Evolutionary conservation across 2,113 vertebrate species (phyloP), one percentile per base, ranked within the genome.

Genomic region (Dasyurus viverrinus): DNA sequence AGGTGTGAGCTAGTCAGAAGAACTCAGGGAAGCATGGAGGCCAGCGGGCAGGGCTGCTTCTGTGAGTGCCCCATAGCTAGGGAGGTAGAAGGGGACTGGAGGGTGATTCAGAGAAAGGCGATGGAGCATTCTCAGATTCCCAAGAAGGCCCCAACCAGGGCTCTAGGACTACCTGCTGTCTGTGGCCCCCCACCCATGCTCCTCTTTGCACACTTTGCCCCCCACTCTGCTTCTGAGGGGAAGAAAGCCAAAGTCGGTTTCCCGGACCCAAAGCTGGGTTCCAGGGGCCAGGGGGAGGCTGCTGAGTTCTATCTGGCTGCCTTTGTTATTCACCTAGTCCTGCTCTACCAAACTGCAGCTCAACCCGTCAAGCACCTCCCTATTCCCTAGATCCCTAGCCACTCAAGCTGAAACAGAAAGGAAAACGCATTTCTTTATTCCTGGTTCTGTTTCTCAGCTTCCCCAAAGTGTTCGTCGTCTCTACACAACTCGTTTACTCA

Each of bases 351-450:
- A 84, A 84, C 68, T 42, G 42, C 68, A 84, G 68, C n/a, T 30
- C 68, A 42, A 16, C 68, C 68, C 5, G 2, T 30, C 47, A 50
- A 47, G 89, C 48, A 48, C 89, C 89, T 90, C 89, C 48, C 89
- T 90, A 26, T 90, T 90, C 89, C 89, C 89, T 52, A 47, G 89
- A 52, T 52, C 89, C 89, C 89, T 27, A 90, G 30, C 47, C 89
- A 52, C 89, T 90, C 89, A 50, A 30, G 47, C 46, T 52, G 89
- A 90, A 90, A 52, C 89, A 52, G 48, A 90, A 24, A 90, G 89
- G 89, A 90, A 90, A 90, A 90, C 91, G 26, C 30, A 53, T 57
- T 92, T 57, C 91, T 92, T 53, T 53, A 55, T 92, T 46, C 36
- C 53, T 52, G 89, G 2, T 90, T 90, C 89, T 53, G 52, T 54